Base-by-base conservation (phyloP, 2,797 vertebrate genomes). In the Spondyliosoma cantharus region DNA sequence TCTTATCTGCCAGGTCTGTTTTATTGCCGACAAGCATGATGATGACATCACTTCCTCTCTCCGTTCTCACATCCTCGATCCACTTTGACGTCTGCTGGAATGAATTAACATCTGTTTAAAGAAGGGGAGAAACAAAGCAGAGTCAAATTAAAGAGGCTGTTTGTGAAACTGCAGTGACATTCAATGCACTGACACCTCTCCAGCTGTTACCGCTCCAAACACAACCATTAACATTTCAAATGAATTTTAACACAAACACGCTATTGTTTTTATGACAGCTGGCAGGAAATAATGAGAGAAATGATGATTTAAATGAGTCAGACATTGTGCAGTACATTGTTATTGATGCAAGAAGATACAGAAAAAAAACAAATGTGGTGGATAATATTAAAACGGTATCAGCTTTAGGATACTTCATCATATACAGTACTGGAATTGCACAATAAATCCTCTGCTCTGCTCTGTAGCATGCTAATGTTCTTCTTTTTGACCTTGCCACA, bases 1-100 rank as follows among this genome's bases (percentile, higher is more conserved):
- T 96, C 89, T 97, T 97, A 82, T 97, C 97, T 20, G 95, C 96
- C 79, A 97, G 93, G 84, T 97, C 97, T 53, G 96, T 97, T 92
- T 97, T 97, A 83, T 97, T 97, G 91, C 96, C 97, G 52, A 97
- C 97, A 1, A 97, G 94, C 96, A 97, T 97, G 70, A 97, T 97
- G 91, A 97, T 97, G 90, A 97, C 97, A 69, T 97, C 97, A 82
- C 96, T 96, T 93, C 97, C 97, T 88, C 97, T 90, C 95, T 97
- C 97, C 83, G 97, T 97, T 91, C 97, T 94, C 90, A 97, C 97
- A 0, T 97, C 97, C 37, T 97, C 96, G 1, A 97, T 97, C 97
- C 97, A 97, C 89, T 97, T 97, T 37, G 96, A 96, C 56, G 97
- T 97, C 92, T 97, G 97, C 87, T 97, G 96, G 92, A 97, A 97